These are phyloP conservation scores for Rhagium mordax DNA, from an alignment of 2,888 invertebrate species.

Conservation along the genomic window DNA sequence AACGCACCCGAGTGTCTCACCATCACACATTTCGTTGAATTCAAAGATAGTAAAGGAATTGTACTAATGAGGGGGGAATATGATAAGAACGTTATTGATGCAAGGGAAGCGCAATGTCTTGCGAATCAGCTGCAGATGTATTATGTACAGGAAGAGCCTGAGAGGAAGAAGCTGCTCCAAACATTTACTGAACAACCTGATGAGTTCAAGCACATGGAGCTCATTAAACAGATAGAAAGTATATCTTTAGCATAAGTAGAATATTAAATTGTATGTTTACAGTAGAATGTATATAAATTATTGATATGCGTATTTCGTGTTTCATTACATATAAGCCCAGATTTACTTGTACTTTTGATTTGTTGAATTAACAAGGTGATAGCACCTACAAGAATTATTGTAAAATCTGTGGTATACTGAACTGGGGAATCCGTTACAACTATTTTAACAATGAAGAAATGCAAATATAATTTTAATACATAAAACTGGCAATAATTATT, in stretches of 20 bases:
- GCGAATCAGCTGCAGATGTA: slow-evolving; percentile 90
- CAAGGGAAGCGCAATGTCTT: slow-evolving; percentile 87
- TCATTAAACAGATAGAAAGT: slow-evolving; percentile 83
- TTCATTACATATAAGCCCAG: background rate
- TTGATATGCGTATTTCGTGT: background rate
- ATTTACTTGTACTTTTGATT: no score
- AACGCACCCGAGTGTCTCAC: slow-evolving; percentile 91
- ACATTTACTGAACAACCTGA: slow-evolving; percentile 81
- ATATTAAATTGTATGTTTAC: background rate
- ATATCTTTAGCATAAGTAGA: slow-evolving; percentile 61
- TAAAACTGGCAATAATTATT: no score
- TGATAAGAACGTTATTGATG: slow-evolving; percentile 83
- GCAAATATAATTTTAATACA: no score
- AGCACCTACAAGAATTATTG: no score
- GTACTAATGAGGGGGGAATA: slow-evolving; percentile 91
- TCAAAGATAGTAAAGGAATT: slow-evolving; percentile 79
- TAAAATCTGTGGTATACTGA: background rate
- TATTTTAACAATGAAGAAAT: no score
- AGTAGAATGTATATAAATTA: slow-evolving; percentile 10
- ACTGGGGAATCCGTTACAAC: no score
- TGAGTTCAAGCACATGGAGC: slow-evolving; percentile 86
- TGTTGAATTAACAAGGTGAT: no score
- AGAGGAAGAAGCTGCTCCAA: slow-evolving; percentile 77
- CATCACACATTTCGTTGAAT: slow-evolving; percentile 84
- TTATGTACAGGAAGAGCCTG: slow-evolving; percentile 79